A percentile compares a stretch with the other conserved stretches of the same genome.
Evolutionary conservation across 2,888 invertebrate genomes (phyloP).

Genomic region (Tipula confusa): DNA sequence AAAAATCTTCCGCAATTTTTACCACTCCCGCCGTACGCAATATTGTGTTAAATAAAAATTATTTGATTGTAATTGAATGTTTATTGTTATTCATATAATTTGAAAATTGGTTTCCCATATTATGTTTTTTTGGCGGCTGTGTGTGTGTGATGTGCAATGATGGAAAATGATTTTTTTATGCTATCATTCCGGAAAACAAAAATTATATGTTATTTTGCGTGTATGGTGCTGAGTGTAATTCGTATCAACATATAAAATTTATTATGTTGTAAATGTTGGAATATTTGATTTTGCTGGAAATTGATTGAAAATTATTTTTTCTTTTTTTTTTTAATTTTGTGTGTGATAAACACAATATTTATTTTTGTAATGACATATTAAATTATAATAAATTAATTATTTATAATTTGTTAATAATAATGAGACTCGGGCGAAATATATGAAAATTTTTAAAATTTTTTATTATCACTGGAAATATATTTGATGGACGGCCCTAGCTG

Average conservation of each 20-base stretch:
- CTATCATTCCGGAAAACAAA: background rate
- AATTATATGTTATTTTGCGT: background rate
- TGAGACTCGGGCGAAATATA: background rate
- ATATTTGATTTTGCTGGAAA: background rate
- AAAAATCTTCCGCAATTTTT: background rate
- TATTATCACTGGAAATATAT: background rate
- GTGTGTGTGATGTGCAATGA: background rate
- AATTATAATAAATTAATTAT: slow-evolving; percentile 12
- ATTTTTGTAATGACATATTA: background rate
- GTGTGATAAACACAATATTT: background rate
- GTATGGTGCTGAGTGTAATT: background rate
- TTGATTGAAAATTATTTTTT: background rate
- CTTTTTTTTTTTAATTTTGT: background rate
- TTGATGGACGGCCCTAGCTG: background rate
- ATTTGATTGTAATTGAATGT: slow-evolving; percentile 25
- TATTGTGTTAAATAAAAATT: slow-evolving; percentile 21
- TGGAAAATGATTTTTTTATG: background rate
- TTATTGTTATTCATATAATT: slow-evolving; percentile 20
- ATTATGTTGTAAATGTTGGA: background rate
- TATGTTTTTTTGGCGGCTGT: background rate
- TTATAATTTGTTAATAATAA: slow-evolving; percentile 1
- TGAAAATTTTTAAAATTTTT: background rate
- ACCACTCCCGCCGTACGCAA: background rate
- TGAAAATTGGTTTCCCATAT: slow-evolving; percentile 20
- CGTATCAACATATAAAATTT: background rate